phyloP scores from a whole-genome alignment of 1,140 invertebrate species.

The Agraylea sexmaculata region DNA sequence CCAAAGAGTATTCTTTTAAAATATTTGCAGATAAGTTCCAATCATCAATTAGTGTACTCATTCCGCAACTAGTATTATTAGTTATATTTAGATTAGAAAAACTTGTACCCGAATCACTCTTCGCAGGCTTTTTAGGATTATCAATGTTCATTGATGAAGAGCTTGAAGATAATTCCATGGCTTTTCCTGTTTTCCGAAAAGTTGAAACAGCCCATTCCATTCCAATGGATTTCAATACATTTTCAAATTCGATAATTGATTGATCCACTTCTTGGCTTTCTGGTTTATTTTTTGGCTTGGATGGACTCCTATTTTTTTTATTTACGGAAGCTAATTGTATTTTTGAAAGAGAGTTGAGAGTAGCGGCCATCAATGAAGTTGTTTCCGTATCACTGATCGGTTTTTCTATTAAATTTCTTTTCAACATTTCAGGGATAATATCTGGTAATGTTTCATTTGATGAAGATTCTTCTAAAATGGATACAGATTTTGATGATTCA shows the following conservation, averaged over 20 bases:
- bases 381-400: constrained; percentile 26
- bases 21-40: constrained; percentile 28
- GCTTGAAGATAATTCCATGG: constrained; percentile 48
- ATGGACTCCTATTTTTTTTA: constrained; percentile 22
- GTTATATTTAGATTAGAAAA: neutral
- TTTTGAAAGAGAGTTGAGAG: constrained; percentile 29
- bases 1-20: constrained; percentile 10
- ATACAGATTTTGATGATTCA: constrained; percentile 21
- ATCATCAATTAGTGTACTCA: constrained; percentile 20
- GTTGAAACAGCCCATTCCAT: constrained; percentile 54
- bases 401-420: constrained; percentile 34
- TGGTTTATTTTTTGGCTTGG: constrained; percentile 27
- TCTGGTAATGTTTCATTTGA: constrained; percentile 36
- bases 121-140: constrained; percentile 26
- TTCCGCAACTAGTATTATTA: constrained; percentile 19
- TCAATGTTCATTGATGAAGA: constrained; percentile 38
- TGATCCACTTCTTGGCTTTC: constrained; percentile 32
- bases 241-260: constrained; percentile 41
- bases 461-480: constrained; percentile 22
- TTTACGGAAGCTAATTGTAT: constrained; percentile 26
- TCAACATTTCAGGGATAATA: constrained; percentile 33
- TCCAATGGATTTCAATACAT: constrained; percentile 45
- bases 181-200: constrained; percentile 52
- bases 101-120: constrained; percentile 21
- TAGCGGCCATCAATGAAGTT: constrained; percentile 12